Base-by-base conservation (phyloP, 1,140 invertebrate species). In the Subanguina moxae region DNA sequence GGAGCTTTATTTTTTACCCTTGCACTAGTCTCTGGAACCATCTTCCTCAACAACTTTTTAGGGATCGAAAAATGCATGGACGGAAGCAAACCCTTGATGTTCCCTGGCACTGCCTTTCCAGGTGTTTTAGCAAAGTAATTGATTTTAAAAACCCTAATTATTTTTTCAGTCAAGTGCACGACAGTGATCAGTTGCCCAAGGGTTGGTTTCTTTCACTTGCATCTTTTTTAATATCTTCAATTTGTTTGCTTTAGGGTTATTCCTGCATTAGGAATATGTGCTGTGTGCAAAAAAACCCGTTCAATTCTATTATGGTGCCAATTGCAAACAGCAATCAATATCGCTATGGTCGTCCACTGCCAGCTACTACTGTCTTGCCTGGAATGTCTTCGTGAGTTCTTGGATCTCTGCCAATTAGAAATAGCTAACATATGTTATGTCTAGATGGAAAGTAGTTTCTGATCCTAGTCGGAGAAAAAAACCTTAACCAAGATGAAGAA, bases 1-100 rank as follows among this genome's bases (percentile, higher is more conserved):
- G n/a, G n/a, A n/a, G n/a, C n/a, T n/a, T n/a, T n/a, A n/a, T n/a
- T n/a, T n/a, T n/a, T n/a, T n/a, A n/a, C n/a, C n/a, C n/a, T n/a
- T n/a, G n/a, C n/a, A n/a, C n/a, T n/a, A n/a, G n/a, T n/a, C n/a
- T n/a, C n/a, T n/a, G n/a, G n/a, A n/a, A n/a, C n/a, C n/a, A n/a
- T n/a, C n/a, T n/a, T n/a, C n/a, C n/a, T n/a, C n/a, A n/a, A 56
- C 28, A 56, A 56, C 21, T 56, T 56, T 70, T 52, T 28, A 67
- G 65, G 30, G 46, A 21, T 38, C 43, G 13, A 27, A 30, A 21
- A 21, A 42, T 81, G 78, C 56, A 70, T 78, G 15, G 74, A 75
- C 61, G 78, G 70, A 1, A 32, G 57, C 15, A 19, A 17, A 3
- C 76, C 78, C 17, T 58, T 78, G 46, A 42, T 78, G 13, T 74